Conservation (phyloP, 2,888 invertebrate genomes). For the Rhagium mordax region DNA sequence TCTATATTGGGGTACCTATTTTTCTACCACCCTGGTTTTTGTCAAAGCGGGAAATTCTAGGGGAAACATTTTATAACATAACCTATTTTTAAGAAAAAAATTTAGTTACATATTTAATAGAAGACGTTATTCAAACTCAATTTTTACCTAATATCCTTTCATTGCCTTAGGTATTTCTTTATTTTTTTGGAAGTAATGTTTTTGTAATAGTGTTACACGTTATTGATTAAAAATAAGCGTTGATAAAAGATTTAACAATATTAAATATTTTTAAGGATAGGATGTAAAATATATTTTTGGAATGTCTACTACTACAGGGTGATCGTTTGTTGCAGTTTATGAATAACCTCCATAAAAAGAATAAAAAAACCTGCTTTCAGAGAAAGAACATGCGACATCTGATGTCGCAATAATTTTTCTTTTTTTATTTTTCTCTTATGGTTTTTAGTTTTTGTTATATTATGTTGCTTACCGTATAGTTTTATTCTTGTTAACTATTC, state of each 20-base stretch:
- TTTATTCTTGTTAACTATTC: constrained; percentile 21
- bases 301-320: not conserved
- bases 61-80: constrained; percentile 14
- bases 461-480: not conserved
- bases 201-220: not conserved
- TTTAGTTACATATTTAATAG: not conserved
- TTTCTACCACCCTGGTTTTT: not conserved
- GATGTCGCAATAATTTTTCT: not conserved
- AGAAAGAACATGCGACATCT: no score
- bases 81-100: not conserved
- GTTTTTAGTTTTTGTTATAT: not conserved
- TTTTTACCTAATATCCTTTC: not conserved
- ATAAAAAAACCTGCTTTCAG: not conserved
- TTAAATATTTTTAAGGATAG: not conserved
- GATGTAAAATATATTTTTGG: not conserved
- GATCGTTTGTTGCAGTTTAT: not conserved
- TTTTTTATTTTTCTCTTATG: constrained; percentile 16
- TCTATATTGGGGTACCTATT: not conserved
- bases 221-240: not conserved
- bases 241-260: not conserved
- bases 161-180: not conserved
- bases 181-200: not conserved
- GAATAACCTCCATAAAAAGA: no score
- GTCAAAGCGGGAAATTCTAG: constrained; percentile 19
- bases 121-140: not conserved